These are phyloP conservation scores for Stegana nigrithorax DNA, from an alignment of 2,888 invertebrate species.

Conservation along the genomic window DNA sequence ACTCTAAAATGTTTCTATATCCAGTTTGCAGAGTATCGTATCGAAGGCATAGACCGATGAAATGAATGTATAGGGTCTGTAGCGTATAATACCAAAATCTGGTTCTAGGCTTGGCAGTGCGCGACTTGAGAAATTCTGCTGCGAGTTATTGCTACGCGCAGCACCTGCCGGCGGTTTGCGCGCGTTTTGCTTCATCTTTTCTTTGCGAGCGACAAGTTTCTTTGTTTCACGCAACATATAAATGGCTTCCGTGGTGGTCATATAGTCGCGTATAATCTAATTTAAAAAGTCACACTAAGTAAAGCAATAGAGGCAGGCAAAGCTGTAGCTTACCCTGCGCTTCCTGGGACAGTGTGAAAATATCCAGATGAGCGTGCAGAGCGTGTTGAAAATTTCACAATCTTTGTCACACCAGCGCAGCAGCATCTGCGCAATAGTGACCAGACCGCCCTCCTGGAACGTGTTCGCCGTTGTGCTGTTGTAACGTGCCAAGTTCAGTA, in stretches of 20 bases:
- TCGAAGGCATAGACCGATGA: constrained; percentile 68
- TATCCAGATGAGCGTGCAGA: constrained; percentile 77
- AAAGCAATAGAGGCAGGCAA: neutral
- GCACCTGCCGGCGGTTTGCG: constrained; percentile 47
- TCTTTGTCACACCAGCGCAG: constrained; percentile 78
- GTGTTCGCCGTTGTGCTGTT: constrained; percentile 73
- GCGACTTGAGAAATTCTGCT: constrained; percentile 46
- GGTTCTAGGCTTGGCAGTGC: constrained; percentile 65
- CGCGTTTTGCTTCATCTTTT: constrained; percentile 67
- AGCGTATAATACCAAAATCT: constrained; percentile 66
- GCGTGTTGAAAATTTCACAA: constrained; percentile 73
- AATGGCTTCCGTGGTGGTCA: constrained; percentile 66
- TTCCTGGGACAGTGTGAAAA: constrained; percentile 69
- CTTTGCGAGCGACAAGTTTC: constrained; percentile 67
- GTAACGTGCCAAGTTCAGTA: constrained; percentile 77
- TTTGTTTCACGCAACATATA: constrained; percentile 67
- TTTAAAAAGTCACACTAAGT: neutral
- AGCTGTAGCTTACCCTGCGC: constrained; percentile 54
- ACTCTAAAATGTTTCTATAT: constrained; percentile 53
- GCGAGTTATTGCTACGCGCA: constrained; percentile 31
- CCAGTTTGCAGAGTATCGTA: constrained; percentile 61
- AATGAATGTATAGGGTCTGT: constrained; percentile 65
- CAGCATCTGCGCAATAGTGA: constrained; percentile 75
- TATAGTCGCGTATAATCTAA: constrained; percentile 66
- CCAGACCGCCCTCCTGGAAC: constrained; percentile 73